Conservation (phyloP, 2,888 invertebrate species). For the Embidobia sp. region DNA sequence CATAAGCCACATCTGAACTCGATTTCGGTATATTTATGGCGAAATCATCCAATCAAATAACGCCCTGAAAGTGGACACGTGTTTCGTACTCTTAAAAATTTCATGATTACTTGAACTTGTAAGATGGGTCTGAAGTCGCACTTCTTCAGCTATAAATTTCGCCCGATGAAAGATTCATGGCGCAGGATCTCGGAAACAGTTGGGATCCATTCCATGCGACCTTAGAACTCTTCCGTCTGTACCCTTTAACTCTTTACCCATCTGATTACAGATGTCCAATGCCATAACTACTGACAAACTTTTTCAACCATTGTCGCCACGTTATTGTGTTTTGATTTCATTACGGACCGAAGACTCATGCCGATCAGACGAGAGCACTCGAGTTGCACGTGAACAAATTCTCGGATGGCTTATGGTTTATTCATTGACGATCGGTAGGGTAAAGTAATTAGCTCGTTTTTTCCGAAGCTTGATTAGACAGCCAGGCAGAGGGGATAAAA, state of each 20-base stretch:
- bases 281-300: not conserved
- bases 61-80: too few relatives aligned
- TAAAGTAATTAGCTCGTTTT: constrained; percentile 57
- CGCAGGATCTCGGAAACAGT: too few relatives aligned
- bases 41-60: too few relatives aligned
- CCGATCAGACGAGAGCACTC: not conserved
- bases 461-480: too few relatives aligned
- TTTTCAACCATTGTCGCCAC: not conserved
- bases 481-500: too few relatives aligned
- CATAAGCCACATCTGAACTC: too few relatives aligned
- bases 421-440: constrained; percentile 35
- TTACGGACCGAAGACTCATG: constrained; percentile 24
- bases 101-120: too few relatives aligned
- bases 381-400: constrained; percentile 21
- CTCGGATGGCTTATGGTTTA: constrained; percentile 39
- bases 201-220: too few relatives aligned
- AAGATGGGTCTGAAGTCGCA: too few relatives aligned
- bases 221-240: constrained; percentile 14
- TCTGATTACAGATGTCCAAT: constrained; percentile 22
- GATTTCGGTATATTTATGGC: too few relatives aligned
- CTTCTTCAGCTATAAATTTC: constrained; percentile 68
- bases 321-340: constrained; percentile 43
- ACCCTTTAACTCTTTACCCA: constrained; percentile 46
- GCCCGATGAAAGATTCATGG: constrained; percentile 78
- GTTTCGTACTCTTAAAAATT: too few relatives aligned